These are phyloP conservation scores for Cheilosia grossa DNA, from an alignment of 2,888 invertebrate genomes.

Conservation along the genomic window DNA sequence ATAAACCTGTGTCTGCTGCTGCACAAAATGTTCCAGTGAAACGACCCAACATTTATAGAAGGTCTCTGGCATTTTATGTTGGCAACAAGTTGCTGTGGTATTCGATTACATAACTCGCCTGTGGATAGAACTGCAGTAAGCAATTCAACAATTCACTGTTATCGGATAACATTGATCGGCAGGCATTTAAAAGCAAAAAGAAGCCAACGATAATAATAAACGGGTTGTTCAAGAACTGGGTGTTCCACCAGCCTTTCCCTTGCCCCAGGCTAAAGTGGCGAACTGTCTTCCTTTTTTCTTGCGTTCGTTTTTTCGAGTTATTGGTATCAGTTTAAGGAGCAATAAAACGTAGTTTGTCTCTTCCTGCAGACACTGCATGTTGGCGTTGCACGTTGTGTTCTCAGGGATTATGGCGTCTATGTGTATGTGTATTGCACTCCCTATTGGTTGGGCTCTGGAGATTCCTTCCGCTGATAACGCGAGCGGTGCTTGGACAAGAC, in stretches of 20 bases:
- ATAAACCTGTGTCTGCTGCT: constrained; percentile 42
- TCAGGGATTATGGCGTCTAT: constrained; percentile 6
- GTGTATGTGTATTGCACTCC: constrained; percentile 21
- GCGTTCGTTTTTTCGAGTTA: constrained; percentile 17
- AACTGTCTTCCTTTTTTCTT: not conserved
- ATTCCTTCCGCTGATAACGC: constrained; percentile 56
- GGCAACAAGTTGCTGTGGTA: constrained; percentile 59
- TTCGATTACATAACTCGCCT: constrained; percentile 67
- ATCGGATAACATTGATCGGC: constrained; percentile 67
- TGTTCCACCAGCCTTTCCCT: constrained; percentile 65
- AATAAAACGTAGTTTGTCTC: constrained; percentile 62
- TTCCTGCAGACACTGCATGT: constrained; percentile 40
- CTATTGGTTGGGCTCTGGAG: constrained; percentile 38
- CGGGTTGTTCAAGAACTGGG: constrained; percentile 72
- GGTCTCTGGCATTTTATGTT: constrained; percentile 69
- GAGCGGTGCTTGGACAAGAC: constrained; percentile 24
- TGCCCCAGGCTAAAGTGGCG: constrained; percentile 47
- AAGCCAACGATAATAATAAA: constrained; percentile 50
- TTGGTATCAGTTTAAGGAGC: constrained; percentile 52
- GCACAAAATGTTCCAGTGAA: constrained; percentile 38
- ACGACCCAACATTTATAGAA: constrained; percentile 61
- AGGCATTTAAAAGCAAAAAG: constrained; percentile 57
- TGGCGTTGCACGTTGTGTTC: constrained; percentile 11
- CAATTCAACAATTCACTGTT: constrained; percentile 73
- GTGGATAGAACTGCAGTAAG: constrained; percentile 41